Percentiles rank a stretch among this genome's conserved stretches.
These are phyloP conservation scores for Andrena haemorrhoa DNA, from an alignment of 2,888 invertebrate species.

Conservation along the genomic window DNA sequence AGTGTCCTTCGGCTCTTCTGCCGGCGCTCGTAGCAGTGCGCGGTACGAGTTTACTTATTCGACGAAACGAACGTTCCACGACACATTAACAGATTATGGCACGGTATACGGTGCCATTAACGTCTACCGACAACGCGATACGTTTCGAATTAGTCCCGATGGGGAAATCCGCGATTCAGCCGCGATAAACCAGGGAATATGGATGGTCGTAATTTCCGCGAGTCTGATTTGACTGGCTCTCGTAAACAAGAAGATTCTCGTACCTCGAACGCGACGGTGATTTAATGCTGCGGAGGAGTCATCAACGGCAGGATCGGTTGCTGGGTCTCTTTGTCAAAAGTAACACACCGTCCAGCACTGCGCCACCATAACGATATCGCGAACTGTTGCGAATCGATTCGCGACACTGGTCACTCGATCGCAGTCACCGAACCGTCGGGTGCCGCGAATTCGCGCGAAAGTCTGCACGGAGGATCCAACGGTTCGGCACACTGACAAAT, in stretches of 20 bases:
- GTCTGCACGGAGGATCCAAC: not conserved
- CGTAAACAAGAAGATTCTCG: conserved; percentile 21
- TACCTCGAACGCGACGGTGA: conserved; percentile 60
- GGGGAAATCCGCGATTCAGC: conserved; percentile 14
- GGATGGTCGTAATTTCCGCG: conserved; percentile 22
- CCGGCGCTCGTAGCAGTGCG: conserved; percentile 23
- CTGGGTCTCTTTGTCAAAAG: conserved; percentile 1
- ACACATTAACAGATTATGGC: too few species aligned
- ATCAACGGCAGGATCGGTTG: conserved; percentile 8
- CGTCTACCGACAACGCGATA: conserved; percentile 11
- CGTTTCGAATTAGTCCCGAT: conserved; percentile 12
- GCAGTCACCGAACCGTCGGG: conserved; percentile 31
- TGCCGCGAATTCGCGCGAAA: not conserved
- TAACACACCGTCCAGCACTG: conserved; percentile 46
- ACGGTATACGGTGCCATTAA: too few species aligned
- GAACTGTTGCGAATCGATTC: conserved; percentile 27
- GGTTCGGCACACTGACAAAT: conserved; percentile 45
- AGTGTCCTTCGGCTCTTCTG: conserved; percentile 51
- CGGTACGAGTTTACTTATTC: conserved; percentile 2
- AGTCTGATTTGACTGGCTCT: not conserved
- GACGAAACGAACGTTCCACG: conserved; percentile 13
- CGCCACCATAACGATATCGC: conserved; percentile 36
- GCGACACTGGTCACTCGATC: conserved; percentile 51
- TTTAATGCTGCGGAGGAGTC: conserved; percentile 31
- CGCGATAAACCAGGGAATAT: not conserved